Conservation (phyloP, 2,113 vertebrate genomes). For the Stomatorhinus ivindoensis region DNA sequence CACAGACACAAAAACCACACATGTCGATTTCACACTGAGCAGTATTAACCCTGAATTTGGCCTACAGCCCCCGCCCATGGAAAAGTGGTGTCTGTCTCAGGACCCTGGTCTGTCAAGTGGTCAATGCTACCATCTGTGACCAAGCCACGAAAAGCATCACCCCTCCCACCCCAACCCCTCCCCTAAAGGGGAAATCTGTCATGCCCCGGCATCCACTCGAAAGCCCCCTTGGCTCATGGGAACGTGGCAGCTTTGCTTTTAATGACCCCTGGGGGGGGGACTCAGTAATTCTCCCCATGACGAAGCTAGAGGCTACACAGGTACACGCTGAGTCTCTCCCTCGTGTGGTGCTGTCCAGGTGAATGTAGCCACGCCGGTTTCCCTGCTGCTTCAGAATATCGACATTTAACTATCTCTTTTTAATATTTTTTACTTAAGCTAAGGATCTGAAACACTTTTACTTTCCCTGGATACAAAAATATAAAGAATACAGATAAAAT, state of each 20-base stretch:
- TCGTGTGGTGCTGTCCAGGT: not conserved
- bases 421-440: not conserved
- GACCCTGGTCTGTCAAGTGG: not conserved
- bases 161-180: not conserved
- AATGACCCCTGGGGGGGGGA: not conserved
- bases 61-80: slow-evolving; percentile 35
- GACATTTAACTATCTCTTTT: not conserved
- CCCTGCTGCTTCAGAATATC: not conserved
- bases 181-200: slow-evolving; percentile 25
- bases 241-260: slow-evolving; percentile 14
- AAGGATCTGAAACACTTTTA: not conserved
- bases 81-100: not conserved
- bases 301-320: not conserved
- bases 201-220: slow-evolving; percentile 9
- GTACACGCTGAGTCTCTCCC: not conserved
- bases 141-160: slow-evolving; percentile 1
- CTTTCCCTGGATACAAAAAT: not conserved
- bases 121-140: slow-evolving; percentile 24
- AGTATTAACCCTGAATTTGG: not conserved
- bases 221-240: slow-evolving; percentile 1
- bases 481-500: not conserved
- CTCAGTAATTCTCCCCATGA: not conserved
- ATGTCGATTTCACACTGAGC: not conserved
- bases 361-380: not conserved
- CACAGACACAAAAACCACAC: not conserved